A percentile compares a stretch with the other conserved stretches of the same genome.
These are phyloP conservation scores for Euglossa dilemma DNA, from an alignment of 1,140 invertebrate species.

Conservation along the genomic window DNA sequence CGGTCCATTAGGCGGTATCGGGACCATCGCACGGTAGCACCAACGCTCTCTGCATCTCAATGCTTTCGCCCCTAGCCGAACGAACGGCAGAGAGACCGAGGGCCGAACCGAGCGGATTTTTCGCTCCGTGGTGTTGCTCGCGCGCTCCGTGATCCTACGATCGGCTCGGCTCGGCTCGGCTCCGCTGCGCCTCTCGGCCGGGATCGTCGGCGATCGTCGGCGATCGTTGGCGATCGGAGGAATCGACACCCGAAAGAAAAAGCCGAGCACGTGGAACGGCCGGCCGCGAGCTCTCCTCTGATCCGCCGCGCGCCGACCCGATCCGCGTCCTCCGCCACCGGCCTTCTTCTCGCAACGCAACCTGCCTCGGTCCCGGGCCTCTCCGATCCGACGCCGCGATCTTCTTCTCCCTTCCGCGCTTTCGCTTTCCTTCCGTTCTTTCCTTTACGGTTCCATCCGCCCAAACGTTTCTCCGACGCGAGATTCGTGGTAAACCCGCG, in stretches of 20 bases:
- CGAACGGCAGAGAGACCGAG: slow-evolving; percentile 54
- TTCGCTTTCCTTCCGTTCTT: background rate
- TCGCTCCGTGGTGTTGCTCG: slow-evolving; percentile 39
- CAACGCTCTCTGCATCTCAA: slow-evolving; percentile 82
- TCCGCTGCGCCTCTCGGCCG: background rate
- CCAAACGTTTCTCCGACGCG: background rate
- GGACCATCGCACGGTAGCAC: slow-evolving; percentile 83
- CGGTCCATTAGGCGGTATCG: slow-evolving; percentile 83
- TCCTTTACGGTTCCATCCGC: background rate
- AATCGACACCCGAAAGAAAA: slow-evolving; percentile 50
- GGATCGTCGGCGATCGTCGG: slow-evolving; percentile 6
- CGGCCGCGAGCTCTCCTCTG: slow-evolving; percentile 75
- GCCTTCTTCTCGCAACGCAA: background rate
- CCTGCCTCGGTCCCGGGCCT: background rate
- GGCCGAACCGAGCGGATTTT: slow-evolving; percentile 64
- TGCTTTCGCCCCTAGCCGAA: slow-evolving; percentile 69
- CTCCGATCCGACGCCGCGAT: slow-evolving; percentile 3
- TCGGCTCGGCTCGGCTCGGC: slow-evolving; percentile 17
- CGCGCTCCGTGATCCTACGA: background rate
- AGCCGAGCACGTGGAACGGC: slow-evolving; percentile 46
- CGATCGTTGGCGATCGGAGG: slow-evolving; percentile 1
- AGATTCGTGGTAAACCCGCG: too few relatives aligned
- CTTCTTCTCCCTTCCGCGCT: too few relatives aligned
- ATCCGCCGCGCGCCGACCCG: slow-evolving; percentile 56
- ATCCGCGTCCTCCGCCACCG: slow-evolving; percentile 9